Conservation (phyloP, 2,888 invertebrate genomes). For the Caenorhabditis sp. region DNA sequence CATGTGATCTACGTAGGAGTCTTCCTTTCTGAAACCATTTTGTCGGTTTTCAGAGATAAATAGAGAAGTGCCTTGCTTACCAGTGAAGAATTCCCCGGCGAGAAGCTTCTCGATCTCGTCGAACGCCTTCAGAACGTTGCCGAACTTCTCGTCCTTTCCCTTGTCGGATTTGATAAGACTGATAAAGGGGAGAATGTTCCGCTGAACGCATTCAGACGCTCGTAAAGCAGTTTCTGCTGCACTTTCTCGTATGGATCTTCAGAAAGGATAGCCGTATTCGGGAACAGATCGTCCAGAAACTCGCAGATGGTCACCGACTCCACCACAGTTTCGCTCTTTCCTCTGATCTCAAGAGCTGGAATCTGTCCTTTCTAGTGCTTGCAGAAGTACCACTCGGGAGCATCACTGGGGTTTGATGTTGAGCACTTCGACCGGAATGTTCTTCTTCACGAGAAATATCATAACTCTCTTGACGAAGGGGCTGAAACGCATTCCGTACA, state of each 20-base stretch:
- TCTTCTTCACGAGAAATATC: not conserved
- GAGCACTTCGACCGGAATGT: slow-evolving; percentile 42
- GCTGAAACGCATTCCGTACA: slow-evolving; percentile 90
- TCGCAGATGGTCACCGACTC: slow-evolving; percentile 88
- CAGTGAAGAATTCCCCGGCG: slow-evolving; percentile 56
- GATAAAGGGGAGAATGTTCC: slow-evolving; percentile 48
- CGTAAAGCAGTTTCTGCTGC: slow-evolving; percentile 85
- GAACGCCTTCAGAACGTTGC: slow-evolving; percentile 45
- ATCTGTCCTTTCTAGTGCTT: slow-evolving; percentile 82
- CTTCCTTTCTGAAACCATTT: too few species aligned
- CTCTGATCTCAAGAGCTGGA: slow-evolving; percentile 85
- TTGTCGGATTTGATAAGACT: slow-evolving; percentile 30
- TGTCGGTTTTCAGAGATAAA: too few species aligned
- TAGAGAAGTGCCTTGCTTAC: slow-evolving; percentile 12
- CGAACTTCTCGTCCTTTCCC: slow-evolving; percentile 44
- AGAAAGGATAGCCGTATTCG: slow-evolving; percentile 83
- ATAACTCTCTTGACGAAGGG: slow-evolving; percentile 87
- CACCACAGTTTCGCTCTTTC: slow-evolving; percentile 82
- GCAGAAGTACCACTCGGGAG: slow-evolving; percentile 87
- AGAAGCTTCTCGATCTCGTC: slow-evolving; percentile 59
- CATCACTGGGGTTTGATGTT: slow-evolving; percentile 79
- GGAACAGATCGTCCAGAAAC: slow-evolving; percentile 88
- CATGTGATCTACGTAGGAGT: slow-evolving; percentile 16
- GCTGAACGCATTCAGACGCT: slow-evolving; percentile 81
- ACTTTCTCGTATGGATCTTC: slow-evolving; percentile 84